Percentiles rank a stretch among this genome's conserved stretches.
Evolutionary conservation across 2,888 invertebrate genomes (phyloP).

Genomic region (Plusia festucae): DNA sequence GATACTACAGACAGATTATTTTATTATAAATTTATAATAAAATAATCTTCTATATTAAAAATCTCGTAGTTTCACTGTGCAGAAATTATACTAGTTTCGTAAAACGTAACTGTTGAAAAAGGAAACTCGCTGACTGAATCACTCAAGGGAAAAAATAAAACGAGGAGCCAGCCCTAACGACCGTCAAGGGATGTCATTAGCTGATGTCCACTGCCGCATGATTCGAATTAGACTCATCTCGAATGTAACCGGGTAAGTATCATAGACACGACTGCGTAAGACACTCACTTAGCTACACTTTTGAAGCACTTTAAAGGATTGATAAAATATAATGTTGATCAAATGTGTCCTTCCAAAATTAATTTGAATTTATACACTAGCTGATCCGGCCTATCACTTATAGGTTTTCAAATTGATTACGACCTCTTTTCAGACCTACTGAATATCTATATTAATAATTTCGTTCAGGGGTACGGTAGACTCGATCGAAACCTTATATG

Average conservation of each 20-base stretch:
- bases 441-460: too few relatives aligned
- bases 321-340: too few relatives aligned
- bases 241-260: slow-evolving; percentile 41
- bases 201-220: slow-evolving; percentile 80
- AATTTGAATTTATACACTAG: too few relatives aligned
- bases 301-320: background rate
- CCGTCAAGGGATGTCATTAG: slow-evolving; percentile 83
- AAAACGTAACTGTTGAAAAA: slow-evolving; percentile 68
- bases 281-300: background rate
- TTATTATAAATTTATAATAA: too few relatives aligned
- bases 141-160: slow-evolving; percentile 83
- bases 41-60: slow-evolving; percentile 5
- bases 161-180: slow-evolving; percentile 78
- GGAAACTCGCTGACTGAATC: slow-evolving; percentile 77
- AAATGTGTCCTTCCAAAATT: too few relatives aligned
- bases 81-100: slow-evolving; percentile 65
- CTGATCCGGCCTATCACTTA: too few relatives aligned
- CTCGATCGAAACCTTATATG: too few relatives aligned
- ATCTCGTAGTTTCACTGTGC: slow-evolving; percentile 13
- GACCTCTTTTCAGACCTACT: too few relatives aligned
- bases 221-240: slow-evolving; percentile 74
- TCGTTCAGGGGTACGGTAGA: too few relatives aligned
- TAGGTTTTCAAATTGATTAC: too few relatives aligned
- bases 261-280: slow-evolving; percentile 24
- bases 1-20: too few relatives aligned